phyloP scores from a whole-genome alignment of 2,888 invertebrate species.

The Eupithecia pulchellata region DNA sequence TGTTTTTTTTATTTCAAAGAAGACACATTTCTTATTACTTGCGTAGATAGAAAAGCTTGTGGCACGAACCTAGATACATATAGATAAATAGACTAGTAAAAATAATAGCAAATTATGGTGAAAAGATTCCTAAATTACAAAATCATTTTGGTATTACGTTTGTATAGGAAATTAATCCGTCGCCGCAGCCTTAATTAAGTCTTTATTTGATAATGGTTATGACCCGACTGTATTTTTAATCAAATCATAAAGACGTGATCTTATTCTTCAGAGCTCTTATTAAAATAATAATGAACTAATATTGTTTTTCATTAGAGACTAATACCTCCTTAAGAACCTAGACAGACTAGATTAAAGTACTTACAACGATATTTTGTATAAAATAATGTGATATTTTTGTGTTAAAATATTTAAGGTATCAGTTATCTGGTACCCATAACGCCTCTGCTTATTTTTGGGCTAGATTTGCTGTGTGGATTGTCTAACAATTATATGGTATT shows the following conservation, averaged over 20 bases:
- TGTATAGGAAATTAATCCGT: too few species aligned
- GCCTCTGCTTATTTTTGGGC: background rate
- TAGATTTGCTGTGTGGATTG: too few species aligned
- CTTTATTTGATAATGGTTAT: background rate
- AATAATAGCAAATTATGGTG: too few species aligned
- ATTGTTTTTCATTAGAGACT: conserved; percentile 21
- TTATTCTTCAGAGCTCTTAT: conserved; percentile 21
- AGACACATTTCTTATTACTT: too few species aligned
- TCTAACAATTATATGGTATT: too few species aligned
- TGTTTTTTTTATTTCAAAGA: too few species aligned
- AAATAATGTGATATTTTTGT: background rate
- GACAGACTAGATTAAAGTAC: conserved; percentile 2
- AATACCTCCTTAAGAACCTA: background rate
- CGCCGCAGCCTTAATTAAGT: too few species aligned
- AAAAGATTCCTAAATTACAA: too few species aligned
- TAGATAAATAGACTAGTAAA: too few species aligned
- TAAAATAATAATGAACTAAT: conserved; percentile 22
- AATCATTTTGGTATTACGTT: too few species aligned
- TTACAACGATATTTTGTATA: background rate
- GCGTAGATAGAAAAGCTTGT: too few species aligned
- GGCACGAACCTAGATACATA: too few species aligned
- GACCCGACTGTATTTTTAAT: conserved; percentile 15
- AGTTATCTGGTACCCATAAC: background rate
- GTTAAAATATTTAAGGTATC: background rate
- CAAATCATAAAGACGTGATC: conserved; percentile 15